Evolutionary conservation across 2,113 vertebrate species (phyloP), one percentile per base, ranked within the genome.

Genomic region (Thinocorus orbignyianus): DNA sequence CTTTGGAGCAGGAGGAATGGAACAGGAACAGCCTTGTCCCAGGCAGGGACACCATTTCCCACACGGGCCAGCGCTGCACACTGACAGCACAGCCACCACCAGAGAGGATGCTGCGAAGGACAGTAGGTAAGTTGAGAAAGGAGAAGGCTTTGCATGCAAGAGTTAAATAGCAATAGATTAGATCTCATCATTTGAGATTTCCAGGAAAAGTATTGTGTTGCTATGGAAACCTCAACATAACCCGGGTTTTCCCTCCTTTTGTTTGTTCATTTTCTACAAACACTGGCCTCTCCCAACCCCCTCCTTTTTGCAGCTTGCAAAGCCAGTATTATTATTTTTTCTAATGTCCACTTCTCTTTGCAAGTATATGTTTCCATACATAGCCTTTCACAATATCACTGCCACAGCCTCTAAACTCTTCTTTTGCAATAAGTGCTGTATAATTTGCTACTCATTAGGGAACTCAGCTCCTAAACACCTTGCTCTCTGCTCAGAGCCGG

Each of bases 211-310:
- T 96, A 92, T 92, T 91, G 69, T 35, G 92, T 96, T 97, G 93
- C 96, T 89, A 97, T 96, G 86, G 96, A 94, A 97, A 97, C 94
- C 77, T 55, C 95, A 95, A 72, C 84, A 81, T 87, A 94, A 93
- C 61, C 90, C 39, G 11, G 65, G 83, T 91, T 97, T 94, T 95
- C 84, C 80, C 81, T 95, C 69, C 65, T 94, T 96, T 95, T 93
- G 80, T 95, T 95, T 97, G 91, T 69, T 96, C 77, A 35, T 89
- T 92, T 91, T 71, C 83, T 92, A 65, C 48, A 88, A 93, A 81
- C 69, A 76, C n/a, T 51, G 70, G 77, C 88, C 49, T 89, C 72
- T 84, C 78, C 71, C 58, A 69, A n/a, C 79, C 44, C 76, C 44
- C 49, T 58, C n/a, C 23, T 7, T 39, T 1, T 64, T 61, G 28